phyloP scores from a whole-genome alignment of 2,113 vertebrate genomes.

The Pholis gunnellus region DNA sequence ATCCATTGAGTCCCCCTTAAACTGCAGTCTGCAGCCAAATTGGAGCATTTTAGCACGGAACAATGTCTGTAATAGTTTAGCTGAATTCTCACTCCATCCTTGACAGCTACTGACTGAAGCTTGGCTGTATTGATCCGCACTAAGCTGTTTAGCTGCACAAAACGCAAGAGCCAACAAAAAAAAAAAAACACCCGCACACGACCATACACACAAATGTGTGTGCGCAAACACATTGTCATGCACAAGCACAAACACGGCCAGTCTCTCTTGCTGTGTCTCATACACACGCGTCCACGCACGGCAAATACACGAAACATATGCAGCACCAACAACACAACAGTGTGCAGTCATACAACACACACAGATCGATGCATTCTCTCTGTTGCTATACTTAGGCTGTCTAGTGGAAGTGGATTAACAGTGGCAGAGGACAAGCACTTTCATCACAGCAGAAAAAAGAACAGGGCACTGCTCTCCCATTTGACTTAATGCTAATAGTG shows the following conservation, averaged over 20 bases:
- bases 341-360: constrained; percentile 26
- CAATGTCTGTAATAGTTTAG: constrained; percentile 45
- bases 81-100: constrained; percentile 53
- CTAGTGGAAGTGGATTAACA: constrained; percentile 72
- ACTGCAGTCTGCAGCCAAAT: constrained; percentile 38
- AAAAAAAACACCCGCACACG: neutral
- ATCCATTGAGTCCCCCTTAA: constrained; percentile 12
- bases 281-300: neutral
- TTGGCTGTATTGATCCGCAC: constrained; percentile 58
- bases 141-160: constrained; percentile 50
- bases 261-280: neutral
- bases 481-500: constrained; percentile 45
- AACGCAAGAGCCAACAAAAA: constrained; percentile 24
- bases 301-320: neutral
- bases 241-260: neutral
- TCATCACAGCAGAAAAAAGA: constrained; percentile 54
- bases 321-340: constrained; percentile 16
- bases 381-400: constrained; percentile 64
- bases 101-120: constrained; percentile 57
- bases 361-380: constrained; percentile 57
- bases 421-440: constrained; percentile 66
- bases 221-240: neutral
- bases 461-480: constrained; percentile 46
- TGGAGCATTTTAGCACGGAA: constrained; percentile 31
- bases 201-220: neutral